A percentile compares a stretch with the other conserved stretches of the same genome.
These are phyloP conservation scores for Hemithea aestivaria DNA, from an alignment of 2,888 invertebrate genomes.

Conservation along the genomic window DNA sequence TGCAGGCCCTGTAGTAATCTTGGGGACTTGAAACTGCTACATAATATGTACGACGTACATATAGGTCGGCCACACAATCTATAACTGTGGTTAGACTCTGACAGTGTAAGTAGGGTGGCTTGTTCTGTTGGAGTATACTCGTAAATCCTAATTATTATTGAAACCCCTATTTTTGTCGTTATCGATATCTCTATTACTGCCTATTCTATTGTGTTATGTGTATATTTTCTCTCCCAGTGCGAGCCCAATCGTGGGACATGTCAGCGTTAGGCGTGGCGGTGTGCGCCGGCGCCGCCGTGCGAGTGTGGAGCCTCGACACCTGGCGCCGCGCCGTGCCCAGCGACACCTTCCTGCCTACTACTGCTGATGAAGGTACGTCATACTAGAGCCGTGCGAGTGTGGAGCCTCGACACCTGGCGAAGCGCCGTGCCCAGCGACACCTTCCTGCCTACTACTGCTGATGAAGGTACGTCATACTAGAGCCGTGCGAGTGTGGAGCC, in stretches of 20 bases:
- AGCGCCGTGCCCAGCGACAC: conserved; percentile 83
- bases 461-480: conserved; percentile 77
- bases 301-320: conserved; percentile 62
- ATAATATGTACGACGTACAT: too few relatives aligned
- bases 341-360: conserved; percentile 90
- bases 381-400: conserved; percentile 79
- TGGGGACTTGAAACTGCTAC: too few relatives aligned
- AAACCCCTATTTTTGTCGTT: too few relatives aligned
- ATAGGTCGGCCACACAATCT: too few relatives aligned
- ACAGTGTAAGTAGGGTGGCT: too few relatives aligned
- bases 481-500: conserved; percentile 81
- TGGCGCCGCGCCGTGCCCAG: conserved; percentile 75
- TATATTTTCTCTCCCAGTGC: too few relatives aligned
- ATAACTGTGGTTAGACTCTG: too few relatives aligned
- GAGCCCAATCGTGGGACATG: conserved; percentile 92
- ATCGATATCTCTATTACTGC: too few relatives aligned
- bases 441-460: conserved; percentile 89
- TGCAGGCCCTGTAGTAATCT: too few relatives aligned
- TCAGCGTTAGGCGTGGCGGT: conserved; percentile 96
- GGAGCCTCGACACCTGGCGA: conserved; percentile 52
- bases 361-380: conserved; percentile 84
- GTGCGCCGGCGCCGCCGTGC: conserved; percentile 90
- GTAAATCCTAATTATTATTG: too few relatives aligned
- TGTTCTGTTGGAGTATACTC: too few relatives aligned
- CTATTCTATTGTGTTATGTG: conserved; percentile 13